Evolutionary conservation across 2,888 invertebrate genomes (phyloP).

Genomic region (Cynaeus angustus): DNA sequence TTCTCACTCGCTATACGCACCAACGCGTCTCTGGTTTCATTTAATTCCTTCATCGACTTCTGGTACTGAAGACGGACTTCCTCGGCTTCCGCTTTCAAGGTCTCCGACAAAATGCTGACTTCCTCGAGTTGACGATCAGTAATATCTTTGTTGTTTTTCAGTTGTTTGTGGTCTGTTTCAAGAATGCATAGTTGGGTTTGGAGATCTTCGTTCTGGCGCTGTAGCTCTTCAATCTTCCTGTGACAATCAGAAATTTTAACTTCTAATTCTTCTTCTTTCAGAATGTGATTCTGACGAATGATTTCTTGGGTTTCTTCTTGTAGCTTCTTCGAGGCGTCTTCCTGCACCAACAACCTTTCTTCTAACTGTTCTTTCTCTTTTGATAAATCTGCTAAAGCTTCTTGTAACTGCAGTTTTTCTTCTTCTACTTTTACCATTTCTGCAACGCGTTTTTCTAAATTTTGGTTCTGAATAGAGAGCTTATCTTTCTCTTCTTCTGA

Average conservation of each 20-base stretch:
- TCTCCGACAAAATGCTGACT: constrained; percentile 19
- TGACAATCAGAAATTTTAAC: neutral
- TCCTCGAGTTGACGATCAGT: constrained; percentile 12
- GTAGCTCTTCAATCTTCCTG: neutral
- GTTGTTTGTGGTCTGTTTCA: constrained; percentile 10
- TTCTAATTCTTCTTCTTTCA: neutral
- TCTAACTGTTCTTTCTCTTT: neutral
- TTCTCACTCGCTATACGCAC: constrained; percentile 4
- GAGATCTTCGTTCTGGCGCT: constrained; percentile 1
- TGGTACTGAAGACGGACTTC: constrained; percentile 22
- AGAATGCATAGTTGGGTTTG: constrained; percentile 1
- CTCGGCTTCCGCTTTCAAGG: constrained; percentile 28
- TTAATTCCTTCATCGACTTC: constrained; percentile 12
- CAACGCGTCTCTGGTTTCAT: constrained; percentile 15
- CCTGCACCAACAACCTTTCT: neutral
- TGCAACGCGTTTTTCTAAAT: neutral
- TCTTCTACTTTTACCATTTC: neutral
- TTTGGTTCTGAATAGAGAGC: neutral
- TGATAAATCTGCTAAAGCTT: neutral
- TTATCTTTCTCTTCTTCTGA: constrained; percentile 1
- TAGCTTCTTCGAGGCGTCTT: no score
- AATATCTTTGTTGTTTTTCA: constrained; percentile 14
- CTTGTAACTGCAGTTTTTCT: no score
- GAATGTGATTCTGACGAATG: no score
- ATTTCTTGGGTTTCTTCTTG: no score